These are phyloP conservation scores for Probaryconus sp. DNA, from an alignment of 1,140 invertebrate species.

Conservation along the genomic window DNA sequence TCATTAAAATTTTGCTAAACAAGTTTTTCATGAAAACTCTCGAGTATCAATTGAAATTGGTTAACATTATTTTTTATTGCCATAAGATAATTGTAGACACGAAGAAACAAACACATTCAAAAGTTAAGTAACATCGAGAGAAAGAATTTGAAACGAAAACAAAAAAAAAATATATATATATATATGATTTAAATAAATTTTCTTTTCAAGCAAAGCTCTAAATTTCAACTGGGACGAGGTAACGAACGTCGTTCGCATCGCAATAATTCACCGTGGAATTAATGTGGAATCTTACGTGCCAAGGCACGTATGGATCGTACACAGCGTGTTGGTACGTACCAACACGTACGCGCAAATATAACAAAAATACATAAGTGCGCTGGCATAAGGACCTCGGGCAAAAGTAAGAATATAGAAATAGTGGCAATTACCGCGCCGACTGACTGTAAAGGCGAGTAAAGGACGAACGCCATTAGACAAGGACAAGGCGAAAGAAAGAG, in stretches of 20 bases:
- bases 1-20: too few species aligned
- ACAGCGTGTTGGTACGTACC: slow-evolving; percentile 26
- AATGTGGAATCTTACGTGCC: slow-evolving; percentile 40
- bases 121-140: too few species aligned
- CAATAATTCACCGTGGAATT: slow-evolving; percentile 46
- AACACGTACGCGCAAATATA: slow-evolving; percentile 49
- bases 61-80: too few species aligned
- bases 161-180: too few species aligned
- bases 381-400: slow-evolving; percentile 62
- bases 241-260: slow-evolving; percentile 24
- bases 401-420: slow-evolving; percentile 65
- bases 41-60: too few species aligned
- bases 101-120: too few species aligned
- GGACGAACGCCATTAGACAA: slow-evolving; percentile 36
- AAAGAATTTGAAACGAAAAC: too few species aligned
- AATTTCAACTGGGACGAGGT: slow-evolving; percentile 31
- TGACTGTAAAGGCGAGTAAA: slow-evolving; percentile 38
- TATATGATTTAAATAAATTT: too few species aligned
- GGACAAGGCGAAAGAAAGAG: slow-evolving; percentile 38
- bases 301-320: slow-evolving; percentile 47
- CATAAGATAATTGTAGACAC: too few species aligned
- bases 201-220: not conserved
- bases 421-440: slow-evolving; percentile 66
- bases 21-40: too few species aligned
- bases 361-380: slow-evolving; percentile 58